Evolutionary conservation across 2,797 vertebrate species (phyloP).

Genomic region (Danio kyathit): DNA sequence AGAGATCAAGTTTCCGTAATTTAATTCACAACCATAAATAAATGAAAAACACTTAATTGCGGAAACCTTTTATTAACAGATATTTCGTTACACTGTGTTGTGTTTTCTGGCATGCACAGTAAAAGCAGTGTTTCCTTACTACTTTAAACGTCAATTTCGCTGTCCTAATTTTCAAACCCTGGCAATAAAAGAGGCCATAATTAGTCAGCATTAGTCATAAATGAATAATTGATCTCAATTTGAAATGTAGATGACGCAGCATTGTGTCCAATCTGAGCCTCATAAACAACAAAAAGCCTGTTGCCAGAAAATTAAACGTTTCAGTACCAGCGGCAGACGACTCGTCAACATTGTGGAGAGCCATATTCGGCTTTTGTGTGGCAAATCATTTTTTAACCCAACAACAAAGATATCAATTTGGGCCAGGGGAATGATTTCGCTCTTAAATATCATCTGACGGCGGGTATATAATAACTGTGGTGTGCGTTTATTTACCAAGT

Average conservation of each 20-base stretch:
- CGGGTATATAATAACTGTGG: not conserved
- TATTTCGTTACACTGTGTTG: too few species aligned
- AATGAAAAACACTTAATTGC: too few species aligned
- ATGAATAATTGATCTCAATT: conserved; percentile 81
- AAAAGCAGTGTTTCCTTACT: too few species aligned
- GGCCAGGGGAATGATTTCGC: not conserved
- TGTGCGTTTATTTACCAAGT: not conserved
- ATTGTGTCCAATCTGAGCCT: conserved; percentile 64
- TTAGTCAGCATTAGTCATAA: conserved; percentile 78
- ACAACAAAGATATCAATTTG: conserved; percentile 57
- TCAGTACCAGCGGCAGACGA: conserved; percentile 67
- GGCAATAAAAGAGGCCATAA: conserved; percentile 66
- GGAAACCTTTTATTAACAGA: too few species aligned
- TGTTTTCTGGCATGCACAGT: too few species aligned
- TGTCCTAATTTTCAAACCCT: conserved; percentile 54
- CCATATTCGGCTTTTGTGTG: conserved; percentile 53
- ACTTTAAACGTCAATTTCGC: conserved; percentile 45
- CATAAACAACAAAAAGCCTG: conserved; percentile 73
- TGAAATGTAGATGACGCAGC: conserved; percentile 76
- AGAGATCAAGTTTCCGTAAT: too few species aligned
- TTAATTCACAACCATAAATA: too few species aligned
- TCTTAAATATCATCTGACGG: not conserved
- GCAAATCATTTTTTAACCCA: conserved; percentile 65
- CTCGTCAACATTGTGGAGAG: conserved; percentile 58
- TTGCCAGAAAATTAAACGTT: conserved; percentile 73